Base-by-base conservation (phyloP, 1,140 invertebrate species). In the Drosophila trapezifrons region DNA sequence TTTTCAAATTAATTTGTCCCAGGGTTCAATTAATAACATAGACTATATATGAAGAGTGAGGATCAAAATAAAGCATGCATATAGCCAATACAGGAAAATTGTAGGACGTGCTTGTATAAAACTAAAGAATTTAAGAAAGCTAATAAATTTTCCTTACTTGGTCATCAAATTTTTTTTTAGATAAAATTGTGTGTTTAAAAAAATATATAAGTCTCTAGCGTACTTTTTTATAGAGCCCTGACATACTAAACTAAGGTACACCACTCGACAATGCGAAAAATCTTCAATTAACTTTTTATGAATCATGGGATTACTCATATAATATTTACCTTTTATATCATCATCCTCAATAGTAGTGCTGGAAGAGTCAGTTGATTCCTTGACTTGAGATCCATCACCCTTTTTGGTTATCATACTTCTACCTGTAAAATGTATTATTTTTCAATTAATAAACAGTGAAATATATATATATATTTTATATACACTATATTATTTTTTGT, bases 321-420 rank as follows among this genome's bases (percentile, higher is more conserved):
- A 45, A 78, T 74, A 90, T 93, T 94, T 95, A 97, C 96, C 96
- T 95, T 97, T 97, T 80, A 94, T 91, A 67, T 94, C 94, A 92
- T 98, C 97, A 92, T 98, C 97, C 92, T 98, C 97, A 93, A 98
- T 94, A 58, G 97, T 95, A 70, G 97, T 98, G 90, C 97, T 98
- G 90, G 96, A 98, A 91, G 96, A 96, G 92, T 98, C 97, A 35
- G 97, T 98, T 22, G 97, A 98, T 93, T 98, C 97, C 92, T 98
- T 98, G 17, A 98, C 97, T 93, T 98, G 97, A 67, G 97, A 98
- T 73, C 97, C 97, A 89, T 98, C 97, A 47, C 97, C 96, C 92
- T 98, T 98, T 93, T 98, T 98, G 78, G 96, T 97, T 56, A 98
- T 95, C 93, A 98, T 98, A 90, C 95, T 96, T 93, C 86, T 91